Evolutionary conservation across 2,888 invertebrate species (phyloP), one percentile per base, ranked within the genome.

Genomic region (Callinectes sapidus): DNA sequence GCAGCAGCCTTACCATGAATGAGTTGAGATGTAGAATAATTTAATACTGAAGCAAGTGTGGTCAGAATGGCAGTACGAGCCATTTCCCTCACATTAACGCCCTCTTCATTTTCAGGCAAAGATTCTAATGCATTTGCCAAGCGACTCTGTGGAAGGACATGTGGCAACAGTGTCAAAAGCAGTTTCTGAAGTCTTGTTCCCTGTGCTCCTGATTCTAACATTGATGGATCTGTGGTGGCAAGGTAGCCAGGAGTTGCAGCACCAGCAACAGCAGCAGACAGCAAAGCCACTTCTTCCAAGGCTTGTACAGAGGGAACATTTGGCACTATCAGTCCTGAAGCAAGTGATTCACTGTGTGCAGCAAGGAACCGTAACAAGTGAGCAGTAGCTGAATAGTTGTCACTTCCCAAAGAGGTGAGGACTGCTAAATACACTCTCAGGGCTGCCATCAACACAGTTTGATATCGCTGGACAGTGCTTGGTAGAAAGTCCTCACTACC

Each of bases 371-470:
- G 97, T 95, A 98, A 97, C 89, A 98, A 96, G 96, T 98, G 98
- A 14, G 97, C 96, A 23, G 97, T 97, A 89, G 98, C 98, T 91
- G 98, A 97, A 95, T 97, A 97, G 96, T 98, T 98, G 95, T 97
- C 97, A 0, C 97, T 96, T 54, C 98, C 98, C 89, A 98, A 96
- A 0, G 98, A 97, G 0, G 98, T 98, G 39, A 98, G 96, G 87
- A 98, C 96, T 18, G 98, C 97, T 95, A 98, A 97, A 95, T 98
- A 98, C 28, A 99, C 96, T 94, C 97, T 97, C 93, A 98, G 96
- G 35, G 98, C 97, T 0, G 98, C 98, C 91, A 98, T 96, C 94
- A 98, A 96, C 89, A 98, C 97, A 95, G 98, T 98, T 87, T 98
- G 97, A 96, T 98, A 98, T 88, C 98, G 97, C 91, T 96, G 96